phyloP scores from a whole-genome alignment of 2,113 vertebrate species.

The Zapornia atra region DNA sequence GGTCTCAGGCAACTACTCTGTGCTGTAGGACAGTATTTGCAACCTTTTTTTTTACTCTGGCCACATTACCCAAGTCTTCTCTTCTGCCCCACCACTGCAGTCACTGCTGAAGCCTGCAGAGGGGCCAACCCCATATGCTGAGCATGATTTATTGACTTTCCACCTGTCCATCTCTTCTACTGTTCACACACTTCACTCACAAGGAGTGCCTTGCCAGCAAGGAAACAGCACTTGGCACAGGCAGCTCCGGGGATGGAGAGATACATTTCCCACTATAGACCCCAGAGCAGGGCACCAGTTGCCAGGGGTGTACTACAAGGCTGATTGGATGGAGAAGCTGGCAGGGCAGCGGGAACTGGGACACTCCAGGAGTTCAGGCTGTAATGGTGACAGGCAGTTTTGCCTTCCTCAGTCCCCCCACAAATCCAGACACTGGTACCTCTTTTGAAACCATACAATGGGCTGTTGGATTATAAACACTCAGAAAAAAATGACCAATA shows the following conservation, averaged over 20 bases:
- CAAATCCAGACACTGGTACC: not conserved
- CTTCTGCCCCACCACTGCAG: not conserved
- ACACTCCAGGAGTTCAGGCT: not conserved
- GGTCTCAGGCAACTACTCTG: not conserved
- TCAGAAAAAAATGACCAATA: not conserved
- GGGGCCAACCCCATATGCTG: not conserved
- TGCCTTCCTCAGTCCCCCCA: not conserved
- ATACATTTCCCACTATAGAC: not conserved
- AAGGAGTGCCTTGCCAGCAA: not conserved
- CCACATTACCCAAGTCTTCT: not conserved
- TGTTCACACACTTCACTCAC: fast-evolving
- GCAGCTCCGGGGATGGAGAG: not conserved
- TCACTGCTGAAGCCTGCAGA: not conserved
- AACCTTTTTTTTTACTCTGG: not conserved
- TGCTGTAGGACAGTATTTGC: not conserved
- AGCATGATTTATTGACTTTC: not conserved
- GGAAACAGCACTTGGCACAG: not conserved
- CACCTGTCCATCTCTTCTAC: not conserved
- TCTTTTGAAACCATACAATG: not conserved
- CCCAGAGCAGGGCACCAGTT: not conserved
- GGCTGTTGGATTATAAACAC: not conserved
- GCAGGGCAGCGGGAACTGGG: not conserved
- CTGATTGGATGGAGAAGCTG: not conserved
- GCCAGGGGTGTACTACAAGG: not conserved
- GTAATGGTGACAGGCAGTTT: not conserved